Conservation (phyloP, 2,113 vertebrate genomes). For the Engystomops pustulosus region DNA sequence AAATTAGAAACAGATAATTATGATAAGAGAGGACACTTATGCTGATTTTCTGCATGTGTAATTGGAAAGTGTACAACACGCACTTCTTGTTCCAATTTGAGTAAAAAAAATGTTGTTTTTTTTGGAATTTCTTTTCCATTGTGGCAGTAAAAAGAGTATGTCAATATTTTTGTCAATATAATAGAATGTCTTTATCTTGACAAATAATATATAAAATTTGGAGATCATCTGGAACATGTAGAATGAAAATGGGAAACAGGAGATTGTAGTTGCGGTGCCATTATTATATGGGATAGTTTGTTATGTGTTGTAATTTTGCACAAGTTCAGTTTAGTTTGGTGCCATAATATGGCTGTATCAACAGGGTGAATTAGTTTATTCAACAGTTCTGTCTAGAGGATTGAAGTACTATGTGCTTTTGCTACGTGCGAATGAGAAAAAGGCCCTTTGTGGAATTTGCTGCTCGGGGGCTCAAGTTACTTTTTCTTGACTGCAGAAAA, state of each 20-base stretch:
- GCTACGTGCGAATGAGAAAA: no score
- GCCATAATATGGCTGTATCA: no score
- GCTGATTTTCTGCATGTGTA: constrained; percentile 76
- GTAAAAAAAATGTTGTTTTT: constrained; percentile 70
- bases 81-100: constrained; percentile 77
- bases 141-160: constrained; percentile 66
- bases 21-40: constrained; percentile 80
- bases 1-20: constrained; percentile 89
- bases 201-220: not conserved
- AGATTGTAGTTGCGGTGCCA: not conserved
- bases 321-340: no score
- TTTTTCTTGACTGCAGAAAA: no score
- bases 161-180: constrained; percentile 69
- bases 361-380: no score
- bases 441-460: no score
- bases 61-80: constrained; percentile 79
- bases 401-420: no score
- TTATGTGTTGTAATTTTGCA: not conserved
- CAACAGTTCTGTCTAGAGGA: no score
- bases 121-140: no score
- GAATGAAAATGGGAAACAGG: not conserved
- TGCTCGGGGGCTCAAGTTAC: no score
- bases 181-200: constrained; percentile 48
- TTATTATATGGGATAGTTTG: not conserved
- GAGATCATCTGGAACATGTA: not conserved